Conservation (phyloP, 35 echinoderm and acorn worm species). For the Anneissia japonica region DNA sequence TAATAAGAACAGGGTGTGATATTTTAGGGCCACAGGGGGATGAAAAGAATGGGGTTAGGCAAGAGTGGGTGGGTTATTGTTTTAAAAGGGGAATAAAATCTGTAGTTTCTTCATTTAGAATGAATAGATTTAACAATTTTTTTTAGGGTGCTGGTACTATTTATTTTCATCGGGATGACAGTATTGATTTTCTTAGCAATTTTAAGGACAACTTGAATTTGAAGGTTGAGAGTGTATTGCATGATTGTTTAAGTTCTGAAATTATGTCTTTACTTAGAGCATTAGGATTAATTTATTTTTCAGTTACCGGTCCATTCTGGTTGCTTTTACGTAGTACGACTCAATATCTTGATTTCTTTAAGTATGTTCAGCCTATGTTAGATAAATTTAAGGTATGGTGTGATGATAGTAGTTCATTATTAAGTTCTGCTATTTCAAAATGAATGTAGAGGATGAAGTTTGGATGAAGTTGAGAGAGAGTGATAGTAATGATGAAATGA, state of each 20-base stretch:
- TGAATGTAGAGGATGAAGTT: background rate
- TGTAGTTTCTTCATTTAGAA: constrained; percentile 21
- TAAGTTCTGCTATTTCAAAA: background rate
- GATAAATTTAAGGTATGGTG: constrained; percentile 10
- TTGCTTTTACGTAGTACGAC: background rate
- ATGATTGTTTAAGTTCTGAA: constrained; percentile 4
- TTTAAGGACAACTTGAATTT: constrained; percentile 10
- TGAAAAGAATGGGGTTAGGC: constrained; percentile 34
- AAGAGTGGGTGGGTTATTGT: constrained; percentile 22
- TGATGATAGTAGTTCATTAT: background rate
- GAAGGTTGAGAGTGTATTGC: constrained; percentile 12
- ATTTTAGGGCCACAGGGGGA: constrained; percentile 30
- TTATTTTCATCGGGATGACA: constrained; percentile 12
- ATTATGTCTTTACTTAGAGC: constrained; percentile 9
- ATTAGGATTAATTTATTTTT: constrained; percentile 11
- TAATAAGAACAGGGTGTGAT: constrained; percentile 38
- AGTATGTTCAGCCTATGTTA: constrained; percentile 25
- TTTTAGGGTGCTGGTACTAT: constrained; percentile 16
- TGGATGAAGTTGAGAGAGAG: background rate
- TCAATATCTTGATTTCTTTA: constrained; percentile 15
- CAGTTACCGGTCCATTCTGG: constrained; percentile 28
- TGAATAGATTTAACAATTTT: constrained; percentile 45
- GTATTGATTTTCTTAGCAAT: background rate
- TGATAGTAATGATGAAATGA: background rate
- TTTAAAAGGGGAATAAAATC: constrained; percentile 2